A percentile compares a stretch with the other conserved stretches of the same genome.
Conservation (phyloP, 23 tunicate species). For the Styela clava region DNA sequence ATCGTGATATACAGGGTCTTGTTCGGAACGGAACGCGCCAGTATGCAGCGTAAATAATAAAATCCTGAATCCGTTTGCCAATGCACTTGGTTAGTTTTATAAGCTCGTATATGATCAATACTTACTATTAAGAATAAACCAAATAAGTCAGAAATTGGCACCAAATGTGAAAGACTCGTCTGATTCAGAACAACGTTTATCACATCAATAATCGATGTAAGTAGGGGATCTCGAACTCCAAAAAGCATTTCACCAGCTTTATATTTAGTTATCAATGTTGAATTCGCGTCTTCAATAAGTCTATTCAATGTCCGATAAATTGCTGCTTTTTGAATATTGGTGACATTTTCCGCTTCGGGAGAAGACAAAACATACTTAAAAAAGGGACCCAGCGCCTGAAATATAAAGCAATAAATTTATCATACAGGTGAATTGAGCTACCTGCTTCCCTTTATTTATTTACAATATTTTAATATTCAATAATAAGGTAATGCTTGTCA, state of each 20-base stretch:
- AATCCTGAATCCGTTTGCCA: no score
- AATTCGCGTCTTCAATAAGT: conserved; percentile 31
- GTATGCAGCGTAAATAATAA: no score
- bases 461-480: no score
- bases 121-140: conserved; percentile 55
- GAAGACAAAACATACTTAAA: conserved; percentile 8
- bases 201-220: conserved; percentile 32
- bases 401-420: no score
- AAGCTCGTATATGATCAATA: no score
- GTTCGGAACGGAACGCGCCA: no score
- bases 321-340: neutral
- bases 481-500: no score
- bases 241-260: conserved; percentile 48
- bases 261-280: conserved; percentile 33
- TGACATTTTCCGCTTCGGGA: conserved; percentile 13
- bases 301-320: conserved; percentile 33
- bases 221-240: conserved; percentile 53
- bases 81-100: no score
- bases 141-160: conserved; percentile 25
- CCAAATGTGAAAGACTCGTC: conserved; percentile 5
- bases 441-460: no score
- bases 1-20: no score
- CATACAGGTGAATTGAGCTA: no score
- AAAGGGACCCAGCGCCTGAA: conserved; percentile 11
- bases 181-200: neutral